Conservation (phyloP, 2,888 invertebrate genomes). For the Cosmopolites sordidus region DNA sequence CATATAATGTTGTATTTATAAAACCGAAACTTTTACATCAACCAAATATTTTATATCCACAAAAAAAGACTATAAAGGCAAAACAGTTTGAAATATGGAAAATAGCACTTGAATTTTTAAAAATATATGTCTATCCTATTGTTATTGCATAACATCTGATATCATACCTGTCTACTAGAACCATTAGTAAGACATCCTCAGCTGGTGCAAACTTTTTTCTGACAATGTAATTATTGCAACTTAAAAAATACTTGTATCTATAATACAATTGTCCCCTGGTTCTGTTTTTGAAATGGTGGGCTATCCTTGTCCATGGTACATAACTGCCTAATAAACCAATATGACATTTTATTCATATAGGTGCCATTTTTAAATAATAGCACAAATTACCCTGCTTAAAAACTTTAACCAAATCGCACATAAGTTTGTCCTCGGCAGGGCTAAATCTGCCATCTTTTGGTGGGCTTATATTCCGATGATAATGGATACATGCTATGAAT, state of each 20-base stretch:
- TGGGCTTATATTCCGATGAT: conserved; percentile 51
- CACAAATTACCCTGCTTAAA: conserved; percentile 59
- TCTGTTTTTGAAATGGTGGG: conserved; percentile 58
- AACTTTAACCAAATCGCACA: conserved; percentile 60
- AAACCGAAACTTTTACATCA: too few species aligned
- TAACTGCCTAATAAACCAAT: conserved; percentile 43
- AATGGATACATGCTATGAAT: conserved; percentile 68
- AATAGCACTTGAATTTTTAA: too few species aligned
- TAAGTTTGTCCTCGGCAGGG: conserved; percentile 61
- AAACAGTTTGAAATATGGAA: too few species aligned
- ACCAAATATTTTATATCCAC: conserved; percentile 45
- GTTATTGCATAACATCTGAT: too few species aligned
- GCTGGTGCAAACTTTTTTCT: conserved; percentile 60
- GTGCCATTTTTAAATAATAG: too few species aligned
- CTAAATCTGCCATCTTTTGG: conserved; percentile 55
- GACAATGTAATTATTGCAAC: conserved; percentile 41
- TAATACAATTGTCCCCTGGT: conserved; percentile 64
- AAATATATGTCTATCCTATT: too few species aligned
- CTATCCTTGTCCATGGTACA: conserved; percentile 72
- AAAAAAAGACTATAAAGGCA: too few species aligned
- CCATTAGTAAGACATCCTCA: conserved; percentile 64
- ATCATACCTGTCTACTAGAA: conserved; percentile 52
- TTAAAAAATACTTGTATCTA: conserved; percentile 49
- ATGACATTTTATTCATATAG: too few species aligned
- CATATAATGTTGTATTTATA: conserved; percentile 50